These are phyloP conservation scores for Fundulus diaphanus DNA, from an alignment of 2,797 vertebrate genomes.

Conservation along the genomic window DNA sequence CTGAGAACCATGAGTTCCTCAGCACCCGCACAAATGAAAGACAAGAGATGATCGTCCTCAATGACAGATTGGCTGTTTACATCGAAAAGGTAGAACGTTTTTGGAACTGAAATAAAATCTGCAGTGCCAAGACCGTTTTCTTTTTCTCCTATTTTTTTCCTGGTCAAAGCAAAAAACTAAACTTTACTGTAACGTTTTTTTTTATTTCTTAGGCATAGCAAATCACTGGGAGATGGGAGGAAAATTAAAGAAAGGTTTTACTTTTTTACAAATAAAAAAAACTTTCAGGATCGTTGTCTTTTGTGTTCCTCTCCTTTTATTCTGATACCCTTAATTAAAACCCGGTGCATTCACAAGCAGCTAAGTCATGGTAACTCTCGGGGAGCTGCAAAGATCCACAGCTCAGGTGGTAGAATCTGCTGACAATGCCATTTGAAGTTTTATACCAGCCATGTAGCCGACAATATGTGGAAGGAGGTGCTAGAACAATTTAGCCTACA, in stretches of 20 bases:
- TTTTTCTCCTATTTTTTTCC: too few species aligned
- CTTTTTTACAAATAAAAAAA: background rate
- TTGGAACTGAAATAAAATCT: background rate
- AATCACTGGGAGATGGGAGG: background rate
- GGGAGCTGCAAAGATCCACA: too few species aligned
- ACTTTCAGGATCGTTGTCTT: background rate
- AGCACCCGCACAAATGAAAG: slow-evolving; percentile 72
- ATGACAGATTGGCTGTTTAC: slow-evolving; percentile 81
- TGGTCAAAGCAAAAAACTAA: background rate
- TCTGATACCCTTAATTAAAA: background rate
- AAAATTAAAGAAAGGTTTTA: background rate
- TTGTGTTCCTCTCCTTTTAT: background rate
- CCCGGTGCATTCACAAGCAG: background rate
- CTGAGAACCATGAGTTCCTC: slow-evolving; percentile 79
- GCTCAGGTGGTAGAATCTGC: too few species aligned
- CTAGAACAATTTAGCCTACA: background rate
- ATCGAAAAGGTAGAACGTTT: slow-evolving; percentile 73
- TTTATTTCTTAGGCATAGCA: background rate
- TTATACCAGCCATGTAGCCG: too few species aligned
- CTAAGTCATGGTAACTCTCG: background rate
- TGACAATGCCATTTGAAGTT: background rate
- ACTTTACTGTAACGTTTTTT: background rate
- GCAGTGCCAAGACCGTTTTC: too few species aligned
- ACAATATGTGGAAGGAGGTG: too few species aligned
- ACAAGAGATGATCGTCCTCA: slow-evolving; percentile 78